These are phyloP conservation scores for Proisotoma minuta DNA, from an alignment of 2,888 invertebrate species.

Conservation along the genomic window DNA sequence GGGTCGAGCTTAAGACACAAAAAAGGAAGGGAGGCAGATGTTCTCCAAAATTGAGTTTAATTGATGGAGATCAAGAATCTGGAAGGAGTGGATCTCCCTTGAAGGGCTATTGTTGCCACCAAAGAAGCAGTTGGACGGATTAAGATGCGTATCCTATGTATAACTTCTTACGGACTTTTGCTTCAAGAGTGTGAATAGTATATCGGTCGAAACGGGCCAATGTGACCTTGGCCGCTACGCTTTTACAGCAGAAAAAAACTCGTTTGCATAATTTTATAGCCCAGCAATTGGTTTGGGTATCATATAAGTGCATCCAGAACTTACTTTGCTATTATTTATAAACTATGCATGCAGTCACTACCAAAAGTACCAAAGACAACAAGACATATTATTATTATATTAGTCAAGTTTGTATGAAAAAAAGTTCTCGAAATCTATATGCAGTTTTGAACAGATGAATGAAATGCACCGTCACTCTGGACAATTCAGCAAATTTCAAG, in stretches of 20 bases:
- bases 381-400: no score
- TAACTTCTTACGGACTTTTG: neutral
- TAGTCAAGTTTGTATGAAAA: no score
- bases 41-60: constrained; percentile 39
- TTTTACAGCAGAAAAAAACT: constrained; percentile 46
- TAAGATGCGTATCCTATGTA: neutral
- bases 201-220: constrained; percentile 46
- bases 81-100: constrained; percentile 18
- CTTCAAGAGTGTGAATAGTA: neutral
- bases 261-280: constrained; percentile 47
- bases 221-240: constrained; percentile 47
- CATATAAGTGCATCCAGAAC: no score
- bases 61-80: constrained; percentile 38
- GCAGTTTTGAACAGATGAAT: no score
- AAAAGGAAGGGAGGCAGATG: constrained; percentile 23
- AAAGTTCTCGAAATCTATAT: no score
- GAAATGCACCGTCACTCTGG: no score
- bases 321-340: no score
- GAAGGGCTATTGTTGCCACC: constrained; percentile 23
- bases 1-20: no score
- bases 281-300: constrained; percentile 5
- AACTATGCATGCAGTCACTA: no score
- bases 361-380: no score
- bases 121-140: neutral
- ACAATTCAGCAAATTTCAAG: no score